These are phyloP conservation scores for Gortyna flavago DNA, from an alignment of 2,888 invertebrate species.

Conservation along the genomic window DNA sequence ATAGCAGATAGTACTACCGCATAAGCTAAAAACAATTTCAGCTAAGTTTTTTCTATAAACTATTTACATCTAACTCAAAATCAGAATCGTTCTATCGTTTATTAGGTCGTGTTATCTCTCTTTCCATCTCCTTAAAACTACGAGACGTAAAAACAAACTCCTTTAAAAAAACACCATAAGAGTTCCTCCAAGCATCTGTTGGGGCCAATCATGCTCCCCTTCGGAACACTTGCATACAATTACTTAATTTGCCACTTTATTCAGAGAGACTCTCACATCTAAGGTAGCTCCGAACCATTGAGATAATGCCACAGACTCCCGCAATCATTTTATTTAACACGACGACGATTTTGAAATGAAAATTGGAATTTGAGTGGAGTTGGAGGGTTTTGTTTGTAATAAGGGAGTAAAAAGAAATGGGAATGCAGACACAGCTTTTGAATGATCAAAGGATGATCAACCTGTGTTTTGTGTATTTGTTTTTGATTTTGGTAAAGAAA, in stretches of 20 bases:
- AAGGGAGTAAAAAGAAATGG: constrained; percentile 24
- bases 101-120: constrained; percentile 4
- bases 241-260: constrained; percentile 76
- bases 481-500: background rate
- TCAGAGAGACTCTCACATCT: constrained; percentile 62
- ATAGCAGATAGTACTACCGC: background rate
- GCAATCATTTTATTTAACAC: constrained; percentile 64
- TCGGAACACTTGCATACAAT: constrained; percentile 75
- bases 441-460: constrained; percentile 46
- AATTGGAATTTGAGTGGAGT: constrained; percentile 58
- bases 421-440: constrained; percentile 23
- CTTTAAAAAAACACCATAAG: constrained; percentile 48
- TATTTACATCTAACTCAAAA: background rate
- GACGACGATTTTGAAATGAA: constrained; percentile 61
- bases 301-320: constrained; percentile 63
- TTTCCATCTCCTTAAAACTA: background rate
- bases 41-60: no score
- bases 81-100: background rate
- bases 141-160: constrained; percentile 24
- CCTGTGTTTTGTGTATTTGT: constrained; percentile 30
- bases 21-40: background rate
- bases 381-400: constrained; percentile 44
- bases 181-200: constrained; percentile 58
- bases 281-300: constrained; percentile 57
- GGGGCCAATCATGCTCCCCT: constrained; percentile 67